These are phyloP conservation scores for Gastrophryne carolinensis DNA, from an alignment of 2,797 vertebrate species.

Conservation along the genomic window DNA sequence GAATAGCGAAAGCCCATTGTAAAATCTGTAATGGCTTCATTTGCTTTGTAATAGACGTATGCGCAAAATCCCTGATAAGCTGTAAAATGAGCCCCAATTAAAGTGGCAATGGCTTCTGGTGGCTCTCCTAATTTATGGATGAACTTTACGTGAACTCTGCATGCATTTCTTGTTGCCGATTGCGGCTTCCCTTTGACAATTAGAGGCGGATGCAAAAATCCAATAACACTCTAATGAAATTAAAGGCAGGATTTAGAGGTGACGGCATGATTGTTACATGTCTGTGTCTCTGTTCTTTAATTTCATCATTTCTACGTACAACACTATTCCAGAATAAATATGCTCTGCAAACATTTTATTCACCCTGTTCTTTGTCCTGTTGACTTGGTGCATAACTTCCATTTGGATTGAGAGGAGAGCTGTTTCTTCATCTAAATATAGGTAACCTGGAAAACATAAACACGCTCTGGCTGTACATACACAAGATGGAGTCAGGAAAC, in stretches of 20 bases:
- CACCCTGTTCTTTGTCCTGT: not conserved
- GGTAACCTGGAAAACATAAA: no score
- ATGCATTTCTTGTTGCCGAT: not conserved
- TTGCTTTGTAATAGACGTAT: not conserved
- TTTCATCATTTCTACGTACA: not conserved
- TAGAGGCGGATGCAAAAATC: constrained; percentile 10
- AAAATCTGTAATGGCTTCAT: not conserved
- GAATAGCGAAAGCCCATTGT: no score
- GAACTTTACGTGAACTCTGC: constrained; percentile 24
- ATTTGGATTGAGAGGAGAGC: no score
- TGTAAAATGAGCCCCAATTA: not conserved
- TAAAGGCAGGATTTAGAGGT: not conserved
- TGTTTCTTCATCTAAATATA: no score
- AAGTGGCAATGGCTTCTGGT: not conserved
- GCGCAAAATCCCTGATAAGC: not conserved
- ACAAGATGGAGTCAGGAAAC: no score
- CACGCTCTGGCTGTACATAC: no score
- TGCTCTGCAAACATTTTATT: not conserved
- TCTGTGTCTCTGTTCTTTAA: no score
- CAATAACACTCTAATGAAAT: constrained; percentile 22
- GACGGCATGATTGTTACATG: not conserved
- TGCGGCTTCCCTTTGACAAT: not conserved
- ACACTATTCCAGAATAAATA: not conserved
- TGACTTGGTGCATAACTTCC: not conserved
- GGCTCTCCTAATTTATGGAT: constrained; percentile 12